Evolutionary conservation across 2,888 invertebrate genomes (phyloP), one percentile per base, ranked within the genome.

Genomic region (Torymus tubicola): DNA sequence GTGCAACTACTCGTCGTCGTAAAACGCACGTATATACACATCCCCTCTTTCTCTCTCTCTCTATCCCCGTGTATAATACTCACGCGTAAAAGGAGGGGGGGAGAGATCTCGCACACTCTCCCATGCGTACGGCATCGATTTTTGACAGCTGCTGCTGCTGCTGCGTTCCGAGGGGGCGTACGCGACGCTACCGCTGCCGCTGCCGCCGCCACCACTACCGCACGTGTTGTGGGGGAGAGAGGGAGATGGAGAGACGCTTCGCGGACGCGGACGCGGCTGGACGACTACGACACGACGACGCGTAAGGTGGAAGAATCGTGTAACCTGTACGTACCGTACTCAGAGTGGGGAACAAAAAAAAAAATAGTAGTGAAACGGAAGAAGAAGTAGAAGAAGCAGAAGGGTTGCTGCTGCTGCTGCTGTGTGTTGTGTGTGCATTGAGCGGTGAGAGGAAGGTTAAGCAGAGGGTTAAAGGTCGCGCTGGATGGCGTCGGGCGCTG

Each of bases 131-230:
- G 86, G 86, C 88, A 90, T 90, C 90, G 90, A 90, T 90, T 90
- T 90, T 89, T 88, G 89, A 90, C 90, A 90, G 90, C 90, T 90
- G 90, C 89, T 88, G 78, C 83, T 57, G 55, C 78, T 67, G 60
- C 75, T 31, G 63, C 18, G 31, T 58, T 13, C 61, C 24, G 24
- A 72, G 61, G 63, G 63, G 61, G 50, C 60, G 70, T 60, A 50
- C 12, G 18, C 31, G 42, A 42, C 42, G 42, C 42, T 42, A 8
- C 42, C 42, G 42, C 42, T 8, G 42, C 42, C 42, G 42, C 42
- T 8, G 42, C 42, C 42, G 8, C 42, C 42, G 8, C 42, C 31
- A 8, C 31, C 31, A 31, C 31, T 8, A 8, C 31, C 42, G 42
- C 42, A 42, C 42, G 42, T 42, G 42, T 42, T 42, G 42, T 42